Evolutionary conservation across 2,797 vertebrate genomes (phyloP).

Genomic region (Lepilemur septentrionalis): DNA sequence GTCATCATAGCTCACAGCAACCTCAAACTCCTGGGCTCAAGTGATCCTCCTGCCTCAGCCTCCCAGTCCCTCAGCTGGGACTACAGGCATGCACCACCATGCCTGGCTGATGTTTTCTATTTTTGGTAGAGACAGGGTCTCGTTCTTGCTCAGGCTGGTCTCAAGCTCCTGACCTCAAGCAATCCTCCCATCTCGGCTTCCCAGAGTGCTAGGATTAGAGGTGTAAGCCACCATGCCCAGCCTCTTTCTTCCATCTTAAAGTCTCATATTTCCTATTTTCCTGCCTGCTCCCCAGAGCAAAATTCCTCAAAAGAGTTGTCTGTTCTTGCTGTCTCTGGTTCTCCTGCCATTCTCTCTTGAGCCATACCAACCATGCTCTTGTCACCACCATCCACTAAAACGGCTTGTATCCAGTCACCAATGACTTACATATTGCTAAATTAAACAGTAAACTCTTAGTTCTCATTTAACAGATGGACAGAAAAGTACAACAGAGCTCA

Average conservation of each 20-base stretch:
- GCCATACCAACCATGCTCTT: neutral
- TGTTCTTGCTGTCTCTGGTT: neutral
- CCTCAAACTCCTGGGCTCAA: no score
- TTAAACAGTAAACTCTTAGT: neutral
- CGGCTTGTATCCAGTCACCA: neutral
- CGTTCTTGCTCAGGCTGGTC: no score
- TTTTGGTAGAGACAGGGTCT: no score
- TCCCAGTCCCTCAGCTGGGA: no score
- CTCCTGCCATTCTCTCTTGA: neutral
- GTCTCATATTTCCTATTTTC: neutral
- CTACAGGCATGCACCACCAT: no score
- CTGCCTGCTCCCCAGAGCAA: neutral
- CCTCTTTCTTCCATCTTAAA: neutral
- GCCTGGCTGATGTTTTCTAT: no score
- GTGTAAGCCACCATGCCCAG: neutral
- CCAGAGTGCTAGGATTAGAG: no score
- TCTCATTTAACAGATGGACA: neutral
- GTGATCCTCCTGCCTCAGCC: no score
- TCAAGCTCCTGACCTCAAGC: no score
- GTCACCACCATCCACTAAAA: neutral
- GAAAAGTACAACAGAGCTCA: neutral
- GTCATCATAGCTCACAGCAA: no score
- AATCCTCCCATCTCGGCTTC: no score
- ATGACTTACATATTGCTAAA: neutral
- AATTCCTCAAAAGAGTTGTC: neutral